Base-by-base conservation (phyloP, 1,140 invertebrate species). In the Neelides sp. region DNA sequence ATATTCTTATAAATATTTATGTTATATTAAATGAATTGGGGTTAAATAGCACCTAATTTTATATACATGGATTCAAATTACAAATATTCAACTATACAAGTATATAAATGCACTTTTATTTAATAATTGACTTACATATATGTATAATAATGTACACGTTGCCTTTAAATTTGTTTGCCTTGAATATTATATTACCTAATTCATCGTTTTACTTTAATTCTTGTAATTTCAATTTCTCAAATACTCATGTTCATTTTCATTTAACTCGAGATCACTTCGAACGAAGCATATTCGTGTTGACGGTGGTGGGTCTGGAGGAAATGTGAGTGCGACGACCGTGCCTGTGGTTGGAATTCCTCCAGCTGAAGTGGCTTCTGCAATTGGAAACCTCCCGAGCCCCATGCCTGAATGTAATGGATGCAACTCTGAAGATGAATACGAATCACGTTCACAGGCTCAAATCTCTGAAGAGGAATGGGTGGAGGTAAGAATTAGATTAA, bases 361-460 rank as follows among this genome's bases (percentile, higher is more conserved):
- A 66, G 28, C 64, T 70, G 54, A 63, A 63, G 30, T 66, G 68
- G 57, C 73, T 66, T 62, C 71, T n/a, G 17, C 47, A 67, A 17
- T 68, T 19, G 65, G 63, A 22, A 28, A 19, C 28, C 53, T 56
- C 30, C 51, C 41, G 30, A 47, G 27, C 42, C 35, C 53, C 48
- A 50, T 49, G 40, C 36, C 51, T 8, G 52, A 65, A 67, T 61
- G 42, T 62, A 61, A 71, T 58, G 80, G 79, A 4, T 83, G 83
- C 53, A 85, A 85, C 59, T 83, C 81, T 59, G 82, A 78, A 23
- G 82, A 85, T 66, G 83, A 85, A 64, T 81, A 85, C 62, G 74
- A 73, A 24, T 69, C 63, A 20, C 37, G 68, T 35, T 71, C 71
- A 52, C 68, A 72, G 54, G 68, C 68, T 53, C 67, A 73, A 54